Evolutionary conservation across 37 sponge, comb jelly and placozoan species (phyloP).

Genomic region (Hormiphora californensis): DNA sequence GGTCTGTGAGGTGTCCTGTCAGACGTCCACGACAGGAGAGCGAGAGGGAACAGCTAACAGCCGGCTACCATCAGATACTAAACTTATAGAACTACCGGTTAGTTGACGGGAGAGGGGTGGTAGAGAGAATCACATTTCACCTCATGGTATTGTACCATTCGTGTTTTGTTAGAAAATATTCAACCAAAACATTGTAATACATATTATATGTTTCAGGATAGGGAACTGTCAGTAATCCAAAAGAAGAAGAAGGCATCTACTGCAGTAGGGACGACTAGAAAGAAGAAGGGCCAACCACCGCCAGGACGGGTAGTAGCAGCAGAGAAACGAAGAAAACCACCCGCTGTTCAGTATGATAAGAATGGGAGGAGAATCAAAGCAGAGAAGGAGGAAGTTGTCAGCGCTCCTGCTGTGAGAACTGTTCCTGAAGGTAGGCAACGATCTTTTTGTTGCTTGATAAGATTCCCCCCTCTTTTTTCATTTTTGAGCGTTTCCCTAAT

Average conservation of each 20-base stretch:
- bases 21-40: background rate
- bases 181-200: too few relatives aligned
- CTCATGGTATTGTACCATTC: too few relatives aligned
- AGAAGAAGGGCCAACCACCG: too few relatives aligned
- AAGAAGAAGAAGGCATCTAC: too few relatives aligned
- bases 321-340: constrained; percentile 3
- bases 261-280: too few relatives aligned
- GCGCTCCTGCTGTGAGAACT: background rate
- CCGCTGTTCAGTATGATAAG: background rate
- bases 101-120: background rate
- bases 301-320: background rate
- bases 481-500: background rate
- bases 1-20: constrained; percentile 32
- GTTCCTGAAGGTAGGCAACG: constrained; percentile 23
- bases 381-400: background rate
- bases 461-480: background rate
- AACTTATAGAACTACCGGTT: constrained; percentile 40
- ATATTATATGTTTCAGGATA: too few relatives aligned
- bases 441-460: background rate
- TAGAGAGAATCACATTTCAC: too few relatives aligned
- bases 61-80: background rate
- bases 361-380: constrained; percentile 35
- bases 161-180: too few relatives aligned
- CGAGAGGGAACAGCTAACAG: too few relatives aligned
- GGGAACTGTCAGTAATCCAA: too few relatives aligned